These are phyloP conservation scores for Otus scops DNA, from an alignment of 2,797 vertebrate species.

Conservation along the genomic window DNA sequence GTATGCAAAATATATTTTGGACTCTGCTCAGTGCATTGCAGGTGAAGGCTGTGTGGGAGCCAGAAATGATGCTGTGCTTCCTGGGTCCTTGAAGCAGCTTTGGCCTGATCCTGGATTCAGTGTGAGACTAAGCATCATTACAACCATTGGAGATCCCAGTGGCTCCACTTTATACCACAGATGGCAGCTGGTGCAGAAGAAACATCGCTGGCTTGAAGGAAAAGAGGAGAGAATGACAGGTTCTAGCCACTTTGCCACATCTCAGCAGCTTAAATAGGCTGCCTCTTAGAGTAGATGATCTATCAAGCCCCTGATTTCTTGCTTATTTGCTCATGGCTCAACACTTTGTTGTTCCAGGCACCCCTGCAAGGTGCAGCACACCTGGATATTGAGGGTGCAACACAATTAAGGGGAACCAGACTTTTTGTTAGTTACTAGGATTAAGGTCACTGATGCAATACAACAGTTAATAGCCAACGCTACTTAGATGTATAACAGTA, in stretches of 20 bases:
- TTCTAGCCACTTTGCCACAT: neutral
- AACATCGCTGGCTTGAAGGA: neutral
- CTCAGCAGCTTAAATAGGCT: neutral
- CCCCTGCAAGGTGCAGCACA: neutral
- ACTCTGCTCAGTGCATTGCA: slow-evolving; percentile 48
- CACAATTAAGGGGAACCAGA: neutral
- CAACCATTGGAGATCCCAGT: neutral
- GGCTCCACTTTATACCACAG: neutral
- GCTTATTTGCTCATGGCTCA: neutral
- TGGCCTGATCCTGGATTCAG: neutral
- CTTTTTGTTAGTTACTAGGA: neutral
- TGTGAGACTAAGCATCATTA: neutral
- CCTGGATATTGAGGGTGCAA: neutral
- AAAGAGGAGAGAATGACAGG: neutral
- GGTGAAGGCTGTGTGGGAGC: slow-evolving; percentile 49
- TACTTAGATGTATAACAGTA: neutral
- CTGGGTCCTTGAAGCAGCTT: slow-evolving; percentile 12
- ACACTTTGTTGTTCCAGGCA: rapidly evolving
- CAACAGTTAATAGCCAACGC: neutral
- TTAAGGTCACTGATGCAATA: neutral
- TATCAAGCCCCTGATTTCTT: neutral
- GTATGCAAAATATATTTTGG: slow-evolving; percentile 70
- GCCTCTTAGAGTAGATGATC: neutral
- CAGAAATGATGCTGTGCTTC: slow-evolving; percentile 23
- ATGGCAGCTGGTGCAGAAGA: neutral